These are phyloP conservation scores for Candoia aspera DNA, from an alignment of 2,113 vertebrate species.

Conservation along the genomic window DNA sequence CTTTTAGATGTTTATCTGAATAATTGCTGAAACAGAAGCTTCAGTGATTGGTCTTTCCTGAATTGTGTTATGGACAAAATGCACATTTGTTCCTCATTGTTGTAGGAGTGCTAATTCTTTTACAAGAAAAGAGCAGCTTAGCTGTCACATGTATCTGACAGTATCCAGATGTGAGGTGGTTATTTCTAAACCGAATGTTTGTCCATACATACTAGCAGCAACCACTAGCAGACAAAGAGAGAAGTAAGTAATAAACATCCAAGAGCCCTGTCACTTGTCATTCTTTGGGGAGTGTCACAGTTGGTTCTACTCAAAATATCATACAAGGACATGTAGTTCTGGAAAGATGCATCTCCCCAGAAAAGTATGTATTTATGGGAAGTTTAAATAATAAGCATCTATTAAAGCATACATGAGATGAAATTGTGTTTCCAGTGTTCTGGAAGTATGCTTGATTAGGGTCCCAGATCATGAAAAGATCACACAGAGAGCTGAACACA, in stretches of 20 bases:
- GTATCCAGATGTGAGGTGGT: neutral
- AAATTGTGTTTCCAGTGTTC: neutral
- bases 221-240: neutral
- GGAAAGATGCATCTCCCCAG: neutral
- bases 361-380: neutral
- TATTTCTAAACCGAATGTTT: neutral
- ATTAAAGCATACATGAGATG: neutral
- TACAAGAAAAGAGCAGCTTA: no score
- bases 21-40: neutral
- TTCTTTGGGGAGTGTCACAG: neutral
- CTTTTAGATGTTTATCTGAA: neutral
- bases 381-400: neutral
- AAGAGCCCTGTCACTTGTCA: neutral
- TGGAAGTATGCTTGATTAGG: neutral
- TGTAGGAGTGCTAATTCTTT: neutral
- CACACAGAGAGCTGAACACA: neutral
- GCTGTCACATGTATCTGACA: neutral
- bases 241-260: neutral
- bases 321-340: neutral
- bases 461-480: neutral
- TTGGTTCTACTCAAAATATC: rapidly evolving
- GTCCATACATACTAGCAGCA: neutral
- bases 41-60: neutral
- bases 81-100: no score
- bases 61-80: neutral